These are phyloP conservation scores for Apaloderma vittatum DNA, from an alignment of 2,113 vertebrate genomes.

Conservation along the genomic window DNA sequence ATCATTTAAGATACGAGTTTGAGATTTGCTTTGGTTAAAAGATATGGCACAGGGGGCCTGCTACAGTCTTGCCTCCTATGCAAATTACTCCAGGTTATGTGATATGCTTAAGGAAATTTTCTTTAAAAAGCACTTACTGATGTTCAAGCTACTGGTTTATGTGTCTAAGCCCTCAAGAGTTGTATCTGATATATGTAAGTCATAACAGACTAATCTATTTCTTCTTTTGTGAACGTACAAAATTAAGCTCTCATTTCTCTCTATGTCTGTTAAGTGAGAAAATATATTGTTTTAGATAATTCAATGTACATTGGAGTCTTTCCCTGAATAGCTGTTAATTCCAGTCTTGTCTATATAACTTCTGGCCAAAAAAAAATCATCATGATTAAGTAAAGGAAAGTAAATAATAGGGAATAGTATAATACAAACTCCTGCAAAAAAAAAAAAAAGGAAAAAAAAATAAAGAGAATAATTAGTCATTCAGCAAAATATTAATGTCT, in stretches of 20 bases:
- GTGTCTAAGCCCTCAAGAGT: background rate
- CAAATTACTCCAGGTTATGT: background rate
- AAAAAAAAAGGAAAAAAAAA: background rate
- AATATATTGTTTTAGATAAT: background rate
- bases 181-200: background rate
- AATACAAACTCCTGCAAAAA: background rate
- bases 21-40: background rate
- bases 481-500: background rate
- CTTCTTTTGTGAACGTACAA: background rate
- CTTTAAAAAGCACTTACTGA: background rate
- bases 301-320: background rate
- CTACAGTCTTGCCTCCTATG: background rate
- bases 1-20: background rate
- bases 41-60: background rate
- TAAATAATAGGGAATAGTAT: background rate
- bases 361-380: background rate
- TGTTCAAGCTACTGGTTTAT: background rate
- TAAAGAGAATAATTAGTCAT: background rate
- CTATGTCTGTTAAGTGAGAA: background rate
- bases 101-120: background rate
- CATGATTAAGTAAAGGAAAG: background rate
- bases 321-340: background rate
- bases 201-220: background rate
- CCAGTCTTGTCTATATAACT: background rate
- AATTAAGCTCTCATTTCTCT: background rate